Conservation (phyloP, 2,888 invertebrate species). For the Ochlodes sylvanus region DNA sequence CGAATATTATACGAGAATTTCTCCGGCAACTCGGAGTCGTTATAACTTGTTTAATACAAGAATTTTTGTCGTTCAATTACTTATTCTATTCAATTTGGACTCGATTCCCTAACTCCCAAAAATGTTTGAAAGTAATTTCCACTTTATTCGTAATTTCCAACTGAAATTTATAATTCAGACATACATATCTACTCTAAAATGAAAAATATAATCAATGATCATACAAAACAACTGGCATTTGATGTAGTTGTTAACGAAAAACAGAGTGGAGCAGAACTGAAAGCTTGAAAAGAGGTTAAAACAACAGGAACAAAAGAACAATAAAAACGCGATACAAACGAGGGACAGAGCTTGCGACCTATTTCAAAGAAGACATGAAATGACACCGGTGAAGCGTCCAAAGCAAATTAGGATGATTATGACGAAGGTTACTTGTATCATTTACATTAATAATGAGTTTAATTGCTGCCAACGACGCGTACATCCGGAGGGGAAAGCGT, state of each 20-base stretch:
- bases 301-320: conserved; percentile 23
- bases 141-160: conserved; percentile 4
- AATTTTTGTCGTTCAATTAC: conserved; percentile 1
- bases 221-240: conserved; percentile 15
- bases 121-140: background rate
- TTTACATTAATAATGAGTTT: conserved; percentile 27
- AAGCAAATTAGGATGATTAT: conserved; percentile 22
- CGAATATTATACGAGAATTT: conserved; percentile 13
- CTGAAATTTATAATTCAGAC: background rate
- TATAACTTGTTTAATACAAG: conserved; percentile 17
- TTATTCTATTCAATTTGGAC: background rate
- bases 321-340: conserved; percentile 18
- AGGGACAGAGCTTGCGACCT: conserved; percentile 20
- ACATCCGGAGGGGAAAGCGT: conserved; percentile 34
- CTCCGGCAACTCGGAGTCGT: background rate
- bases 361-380: conserved; percentile 14
- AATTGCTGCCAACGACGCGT: conserved; percentile 25
- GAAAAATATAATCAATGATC: conserved; percentile 19
- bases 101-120: background rate
- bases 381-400: conserved; percentile 3
- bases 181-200: background rate
- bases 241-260: conserved; percentile 23
- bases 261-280: conserved; percentile 19
- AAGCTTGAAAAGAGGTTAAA: conserved; percentile 20
- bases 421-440: conserved; percentile 30